Percentiles rank a stretch among this genome's conserved stretches.
Conservation (phyloP, 2,797 vertebrate genomes). For the Pachyuromys duprasi region DNA sequence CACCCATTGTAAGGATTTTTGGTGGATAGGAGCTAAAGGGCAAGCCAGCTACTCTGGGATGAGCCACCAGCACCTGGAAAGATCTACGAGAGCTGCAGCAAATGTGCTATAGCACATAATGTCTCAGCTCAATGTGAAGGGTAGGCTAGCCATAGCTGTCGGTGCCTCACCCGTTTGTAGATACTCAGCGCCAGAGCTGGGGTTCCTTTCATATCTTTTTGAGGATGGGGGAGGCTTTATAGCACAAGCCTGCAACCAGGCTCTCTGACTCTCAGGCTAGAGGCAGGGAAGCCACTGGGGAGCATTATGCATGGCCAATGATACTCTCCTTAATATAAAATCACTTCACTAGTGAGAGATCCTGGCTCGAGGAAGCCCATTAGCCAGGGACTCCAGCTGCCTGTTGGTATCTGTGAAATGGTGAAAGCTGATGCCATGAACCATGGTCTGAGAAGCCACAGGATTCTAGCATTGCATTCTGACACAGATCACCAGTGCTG, state of each 20-base stretch:
- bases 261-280: not conserved
- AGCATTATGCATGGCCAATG: not conserved
- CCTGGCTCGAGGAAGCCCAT: too few species aligned
- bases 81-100: not conserved
- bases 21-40: not conserved
- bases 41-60: not conserved
- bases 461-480: not conserved
- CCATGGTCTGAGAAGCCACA: not conserved
- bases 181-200: not conserved
- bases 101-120: not conserved
- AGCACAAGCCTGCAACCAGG: not conserved
- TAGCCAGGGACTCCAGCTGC: not conserved
- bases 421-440: not conserved
- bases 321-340: not conserved
- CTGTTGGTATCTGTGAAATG: not conserved
- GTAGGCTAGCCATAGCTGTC: not conserved
- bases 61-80: not conserved
- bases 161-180: rapidly evolving
- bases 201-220: not conserved
- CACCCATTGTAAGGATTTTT: not conserved
- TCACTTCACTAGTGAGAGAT: not conserved
- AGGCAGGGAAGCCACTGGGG: not conserved
- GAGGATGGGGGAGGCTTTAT: not conserved
- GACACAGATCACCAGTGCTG: not conserved
- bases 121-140: not conserved